These are phyloP conservation scores for Helicorthomorpha holstii DNA, from an alignment of 1,140 invertebrate species.

Conservation along the genomic window DNA sequence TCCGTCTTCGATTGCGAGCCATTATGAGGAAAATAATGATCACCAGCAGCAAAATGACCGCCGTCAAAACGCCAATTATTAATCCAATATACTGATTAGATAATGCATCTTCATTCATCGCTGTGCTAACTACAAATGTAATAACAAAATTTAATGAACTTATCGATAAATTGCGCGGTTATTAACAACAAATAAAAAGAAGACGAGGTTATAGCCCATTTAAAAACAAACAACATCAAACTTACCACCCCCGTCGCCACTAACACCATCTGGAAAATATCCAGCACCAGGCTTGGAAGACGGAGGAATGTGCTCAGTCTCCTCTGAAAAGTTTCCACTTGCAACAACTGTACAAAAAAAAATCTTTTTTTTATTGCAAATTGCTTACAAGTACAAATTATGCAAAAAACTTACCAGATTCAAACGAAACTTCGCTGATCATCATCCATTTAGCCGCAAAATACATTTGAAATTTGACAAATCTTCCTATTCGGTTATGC, in stretches of 20 bases:
- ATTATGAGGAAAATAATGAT: slow-evolving; percentile 55
- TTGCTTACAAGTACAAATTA: background rate
- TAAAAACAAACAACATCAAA: background rate
- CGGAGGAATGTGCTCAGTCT: slow-evolving; percentile 25
- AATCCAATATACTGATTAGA: slow-evolving; percentile 55
- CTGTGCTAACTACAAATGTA: slow-evolving; percentile 34
- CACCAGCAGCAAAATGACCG: slow-evolving; percentile 48
- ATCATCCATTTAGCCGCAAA: slow-evolving; percentile 77
- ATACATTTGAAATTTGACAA: slow-evolving; percentile 57
- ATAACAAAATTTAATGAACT: slow-evolving; percentile 7
- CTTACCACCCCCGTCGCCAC: slow-evolving; percentile 1
- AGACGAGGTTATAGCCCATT: no score
- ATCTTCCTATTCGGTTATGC: slow-evolving; percentile 61
- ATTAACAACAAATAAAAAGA: no score
- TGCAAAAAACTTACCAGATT: slow-evolving; percentile 44
- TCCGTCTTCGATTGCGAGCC: slow-evolving; percentile 51
- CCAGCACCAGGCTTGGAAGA: background rate
- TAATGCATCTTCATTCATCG: slow-evolving; percentile 35
- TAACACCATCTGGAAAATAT: slow-evolving; percentile 11
- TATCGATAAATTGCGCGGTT: no score
- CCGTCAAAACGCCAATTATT: slow-evolving; percentile 56
- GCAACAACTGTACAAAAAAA: slow-evolving; percentile 36
- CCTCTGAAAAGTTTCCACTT: slow-evolving; percentile 41
- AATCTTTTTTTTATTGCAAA: slow-evolving; percentile 25
- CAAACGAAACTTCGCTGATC: slow-evolving; percentile 69